These are phyloP conservation scores for Grus americana DNA, from an alignment of 2,113 vertebrate genomes.

Conservation along the genomic window DNA sequence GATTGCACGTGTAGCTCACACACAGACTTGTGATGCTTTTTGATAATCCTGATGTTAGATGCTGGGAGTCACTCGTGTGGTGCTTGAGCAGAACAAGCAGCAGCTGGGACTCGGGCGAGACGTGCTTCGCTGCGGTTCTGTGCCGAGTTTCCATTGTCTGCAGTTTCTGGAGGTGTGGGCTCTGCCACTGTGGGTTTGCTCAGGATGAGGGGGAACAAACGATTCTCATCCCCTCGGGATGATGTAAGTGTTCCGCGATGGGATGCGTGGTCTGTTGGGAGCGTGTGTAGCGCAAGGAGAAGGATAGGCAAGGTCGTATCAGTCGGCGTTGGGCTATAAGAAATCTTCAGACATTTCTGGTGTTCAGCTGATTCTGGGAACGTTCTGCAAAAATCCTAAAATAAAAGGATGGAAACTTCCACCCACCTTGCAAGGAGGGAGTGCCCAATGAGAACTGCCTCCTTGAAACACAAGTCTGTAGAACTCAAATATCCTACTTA, in stretches of 20 bases:
- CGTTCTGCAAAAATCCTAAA: neutral
- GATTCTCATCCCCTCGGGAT: neutral
- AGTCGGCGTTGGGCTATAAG: neutral
- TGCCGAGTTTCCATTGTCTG: fast-evolving
- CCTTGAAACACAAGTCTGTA: neutral
- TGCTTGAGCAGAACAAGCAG: neutral
- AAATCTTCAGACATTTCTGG: neutral
- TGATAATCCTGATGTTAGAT: neutral
- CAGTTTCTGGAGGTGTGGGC: neutral
- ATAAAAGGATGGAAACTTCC: neutral
- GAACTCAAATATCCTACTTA: neutral
- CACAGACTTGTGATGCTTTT: fast-evolving
- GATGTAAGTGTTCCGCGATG: neutral
- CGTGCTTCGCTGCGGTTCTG: fast-evolving
- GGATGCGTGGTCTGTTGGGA: neutral
- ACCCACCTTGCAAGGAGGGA: neutral
- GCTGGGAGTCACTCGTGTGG: neutral
- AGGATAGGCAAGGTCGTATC: neutral
- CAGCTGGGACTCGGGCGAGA: neutral
- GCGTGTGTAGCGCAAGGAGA: neutral
- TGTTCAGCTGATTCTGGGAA: neutral
- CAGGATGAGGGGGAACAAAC: neutral
- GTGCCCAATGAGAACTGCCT: neutral
- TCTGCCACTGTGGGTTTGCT: neutral
- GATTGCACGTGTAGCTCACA: fast-evolving